These are phyloP conservation scores for Caenorhabditis sp. DNA, from an alignment of 2,888 invertebrate genomes.

Conservation along the genomic window DNA sequence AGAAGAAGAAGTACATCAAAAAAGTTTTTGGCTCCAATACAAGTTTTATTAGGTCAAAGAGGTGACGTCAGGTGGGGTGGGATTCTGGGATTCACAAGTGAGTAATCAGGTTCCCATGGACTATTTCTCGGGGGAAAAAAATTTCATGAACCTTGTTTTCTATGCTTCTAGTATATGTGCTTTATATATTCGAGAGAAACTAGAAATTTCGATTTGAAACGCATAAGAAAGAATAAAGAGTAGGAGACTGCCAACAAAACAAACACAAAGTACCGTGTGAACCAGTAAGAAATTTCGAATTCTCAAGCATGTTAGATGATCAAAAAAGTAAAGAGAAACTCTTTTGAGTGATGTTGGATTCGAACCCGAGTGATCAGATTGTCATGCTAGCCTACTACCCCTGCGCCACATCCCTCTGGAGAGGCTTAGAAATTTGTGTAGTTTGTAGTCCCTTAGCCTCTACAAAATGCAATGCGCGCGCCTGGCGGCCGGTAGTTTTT, in stretches of 20 bases:
- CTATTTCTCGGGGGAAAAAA: too few species aligned
- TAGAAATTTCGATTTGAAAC: neutral
- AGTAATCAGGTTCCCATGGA: slow-evolving; percentile 3
- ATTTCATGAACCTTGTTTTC: too few species aligned
- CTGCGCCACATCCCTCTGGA: too few species aligned
- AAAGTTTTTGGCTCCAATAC: slow-evolving; percentile 4
- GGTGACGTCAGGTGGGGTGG: slow-evolving; percentile 12
- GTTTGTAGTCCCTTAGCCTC: too few species aligned
- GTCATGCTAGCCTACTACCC: too few species aligned
- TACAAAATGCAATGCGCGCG: too few species aligned
- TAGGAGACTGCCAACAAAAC: slow-evolving; percentile 2
- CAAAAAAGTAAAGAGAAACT: neutral
- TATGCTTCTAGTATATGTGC: neutral
- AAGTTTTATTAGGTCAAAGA: neutral
- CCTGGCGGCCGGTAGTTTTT: too few species aligned
- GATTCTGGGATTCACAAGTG: too few species aligned
- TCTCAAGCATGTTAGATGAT: neutral
- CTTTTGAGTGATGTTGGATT: too few species aligned
- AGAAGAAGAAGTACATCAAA: slow-evolving; percentile 6
- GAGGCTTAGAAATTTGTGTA: too few species aligned
- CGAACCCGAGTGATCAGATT: too few species aligned
- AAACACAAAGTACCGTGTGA: slow-evolving; percentile 21
- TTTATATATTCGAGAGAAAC: neutral
- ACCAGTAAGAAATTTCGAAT: neutral
- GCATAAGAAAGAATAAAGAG: slow-evolving; percentile 1